phyloP scores from a whole-genome alignment of 2,888 invertebrate species.

The Limnephilus auricula region DNA sequence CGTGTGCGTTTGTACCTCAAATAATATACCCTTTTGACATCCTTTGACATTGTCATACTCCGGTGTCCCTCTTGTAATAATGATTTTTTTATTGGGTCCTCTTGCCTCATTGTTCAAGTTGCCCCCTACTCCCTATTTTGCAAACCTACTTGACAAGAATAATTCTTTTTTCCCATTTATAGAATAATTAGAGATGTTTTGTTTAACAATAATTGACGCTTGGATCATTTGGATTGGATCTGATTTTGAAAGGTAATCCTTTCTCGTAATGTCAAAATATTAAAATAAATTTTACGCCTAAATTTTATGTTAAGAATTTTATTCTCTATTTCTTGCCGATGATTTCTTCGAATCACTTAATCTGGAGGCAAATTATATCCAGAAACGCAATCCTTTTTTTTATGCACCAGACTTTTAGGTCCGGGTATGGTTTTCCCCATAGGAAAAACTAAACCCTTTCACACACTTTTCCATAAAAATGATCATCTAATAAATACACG shows the following conservation, averaged over 20 bases:
- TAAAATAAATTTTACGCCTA: no score
- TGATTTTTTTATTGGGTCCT: conserved; percentile 62
- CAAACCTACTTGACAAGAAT: not conserved
- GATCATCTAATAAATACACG: no score
- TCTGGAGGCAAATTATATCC: no score
- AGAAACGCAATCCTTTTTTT: no score
- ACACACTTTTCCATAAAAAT: no score
- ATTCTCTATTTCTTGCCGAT: no score
- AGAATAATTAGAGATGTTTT: not conserved
- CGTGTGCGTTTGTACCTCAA: not conserved
- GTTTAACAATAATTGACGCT: not conserved
- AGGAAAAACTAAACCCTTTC: no score
- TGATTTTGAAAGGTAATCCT: not conserved
- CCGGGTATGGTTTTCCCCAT: no score
- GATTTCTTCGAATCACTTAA: no score
- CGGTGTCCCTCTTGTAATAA: conserved; percentile 63
- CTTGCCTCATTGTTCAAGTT: conserved; percentile 55
- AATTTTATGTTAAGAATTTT: no score
- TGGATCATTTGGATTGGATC: not conserved
- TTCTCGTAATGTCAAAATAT: not conserved
- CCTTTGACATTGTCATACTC: conserved; percentile 51
- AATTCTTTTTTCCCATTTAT: not conserved
- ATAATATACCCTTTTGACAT: not conserved
- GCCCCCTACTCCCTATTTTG: not conserved
- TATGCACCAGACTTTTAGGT: no score